Conservation (phyloP, 2,888 invertebrate genomes). For the Panorpa germanica region DNA sequence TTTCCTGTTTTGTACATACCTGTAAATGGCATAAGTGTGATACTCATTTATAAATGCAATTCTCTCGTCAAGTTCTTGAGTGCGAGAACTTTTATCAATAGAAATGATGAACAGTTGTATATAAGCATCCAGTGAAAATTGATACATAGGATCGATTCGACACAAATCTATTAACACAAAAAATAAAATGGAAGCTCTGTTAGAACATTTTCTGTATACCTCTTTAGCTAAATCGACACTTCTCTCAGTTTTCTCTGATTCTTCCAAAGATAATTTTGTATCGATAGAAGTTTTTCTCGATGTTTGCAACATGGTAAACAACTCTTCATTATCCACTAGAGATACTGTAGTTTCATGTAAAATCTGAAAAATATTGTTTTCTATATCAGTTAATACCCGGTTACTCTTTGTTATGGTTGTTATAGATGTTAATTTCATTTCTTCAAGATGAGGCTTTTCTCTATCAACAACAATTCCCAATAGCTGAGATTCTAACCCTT, state of each 20-base stretch:
- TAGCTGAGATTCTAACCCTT: slow-evolving; percentile 74
- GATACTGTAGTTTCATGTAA: slow-evolving; percentile 64
- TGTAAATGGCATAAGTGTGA: slow-evolving; percentile 74
- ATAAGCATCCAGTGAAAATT: slow-evolving; percentile 75
- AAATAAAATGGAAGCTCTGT: slow-evolving; percentile 69
- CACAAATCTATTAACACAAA: slow-evolving; percentile 79
- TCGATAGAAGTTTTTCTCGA: slow-evolving; percentile 66
- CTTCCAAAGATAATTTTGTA: slow-evolving; percentile 60
- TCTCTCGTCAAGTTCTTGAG: slow-evolving; percentile 45
- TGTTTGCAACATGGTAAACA: slow-evolving; percentile 64
- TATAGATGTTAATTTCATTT: slow-evolving; percentile 73
- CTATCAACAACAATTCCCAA: slow-evolving; percentile 76
- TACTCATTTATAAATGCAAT: slow-evolving; percentile 64
- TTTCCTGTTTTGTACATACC: slow-evolving; percentile 26
- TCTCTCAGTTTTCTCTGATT: slow-evolving; percentile 61
- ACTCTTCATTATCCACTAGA: slow-evolving; percentile 69
- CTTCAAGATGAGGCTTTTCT: slow-evolving; percentile 75
- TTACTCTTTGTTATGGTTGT: slow-evolving; percentile 59
- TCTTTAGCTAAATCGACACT: slow-evolving; percentile 71
- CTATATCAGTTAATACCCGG: slow-evolving; percentile 56
- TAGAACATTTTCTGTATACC: slow-evolving; percentile 67
- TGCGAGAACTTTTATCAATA: slow-evolving; percentile 64
- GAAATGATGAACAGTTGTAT: slow-evolving; percentile 63
- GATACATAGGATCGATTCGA: slow-evolving; percentile 84
- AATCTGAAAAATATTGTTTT: slow-evolving; percentile 62